phyloP scores from a whole-genome alignment of 2,113 vertebrate genomes.

The Podarcis raffonei region DNA sequence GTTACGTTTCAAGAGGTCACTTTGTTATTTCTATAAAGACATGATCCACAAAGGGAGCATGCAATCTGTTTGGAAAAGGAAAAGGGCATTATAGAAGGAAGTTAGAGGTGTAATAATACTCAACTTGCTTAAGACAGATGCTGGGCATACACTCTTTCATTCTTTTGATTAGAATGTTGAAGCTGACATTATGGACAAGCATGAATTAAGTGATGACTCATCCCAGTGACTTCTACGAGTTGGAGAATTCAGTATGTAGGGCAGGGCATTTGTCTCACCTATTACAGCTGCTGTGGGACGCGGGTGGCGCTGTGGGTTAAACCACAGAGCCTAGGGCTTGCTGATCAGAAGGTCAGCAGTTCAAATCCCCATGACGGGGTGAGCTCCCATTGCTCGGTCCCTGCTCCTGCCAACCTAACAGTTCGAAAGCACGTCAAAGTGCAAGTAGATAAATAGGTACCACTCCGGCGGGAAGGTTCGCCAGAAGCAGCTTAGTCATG shows the following conservation, averaged over 20 bases:
- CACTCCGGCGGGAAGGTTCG: no score
- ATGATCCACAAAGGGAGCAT: slow-evolving; percentile 54
- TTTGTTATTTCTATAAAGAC: slow-evolving; percentile 55
- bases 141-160: slow-evolving; percentile 55
- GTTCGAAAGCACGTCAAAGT: no score
- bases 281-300: background rate
- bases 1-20: slow-evolving; percentile 52
- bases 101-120: slow-evolving; percentile 61
- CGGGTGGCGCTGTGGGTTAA: no score
- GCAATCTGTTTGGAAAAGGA: slow-evolving; percentile 54
- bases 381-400: no score
- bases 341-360: no score
- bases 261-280: background rate
- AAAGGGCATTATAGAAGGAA: slow-evolving; percentile 62
- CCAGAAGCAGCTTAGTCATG: no score
- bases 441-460: no score
- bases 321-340: no score
- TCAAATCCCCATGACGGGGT: no score
- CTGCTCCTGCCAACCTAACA: no score
- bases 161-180: slow-evolving; percentile 49
- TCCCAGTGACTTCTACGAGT: background rate
- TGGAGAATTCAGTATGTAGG: background rate
- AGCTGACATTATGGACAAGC: slow-evolving; percentile 51
- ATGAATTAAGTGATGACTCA: background rate
- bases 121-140: slow-evolving; percentile 67